Conservation (phyloP, 2,113 vertebrate species). For the Nesogale talazaci region DNA sequence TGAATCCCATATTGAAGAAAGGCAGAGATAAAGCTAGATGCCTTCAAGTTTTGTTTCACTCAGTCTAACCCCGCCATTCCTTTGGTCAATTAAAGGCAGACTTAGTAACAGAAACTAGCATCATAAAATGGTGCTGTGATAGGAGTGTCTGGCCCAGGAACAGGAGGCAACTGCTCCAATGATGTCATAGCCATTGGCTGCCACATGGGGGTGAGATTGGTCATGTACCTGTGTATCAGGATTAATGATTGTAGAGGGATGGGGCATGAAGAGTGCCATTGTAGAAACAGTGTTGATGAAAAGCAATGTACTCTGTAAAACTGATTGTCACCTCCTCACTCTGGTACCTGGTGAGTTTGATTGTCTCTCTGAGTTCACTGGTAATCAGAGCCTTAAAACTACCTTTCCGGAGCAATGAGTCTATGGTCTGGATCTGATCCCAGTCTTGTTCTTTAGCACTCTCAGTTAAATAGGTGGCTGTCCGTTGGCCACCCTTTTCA, state of each 20-base stretch:
- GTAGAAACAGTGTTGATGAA: slow-evolving; percentile 90
- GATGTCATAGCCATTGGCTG: slow-evolving; percentile 91
- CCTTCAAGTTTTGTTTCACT: slow-evolving; percentile 86
- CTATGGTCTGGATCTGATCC: slow-evolving; percentile 94
- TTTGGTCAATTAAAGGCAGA: slow-evolving; percentile 88
- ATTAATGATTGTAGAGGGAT: slow-evolving; percentile 93
- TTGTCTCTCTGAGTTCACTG: slow-evolving; percentile 92
- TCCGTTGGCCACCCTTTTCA: no score
- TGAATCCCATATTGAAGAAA: slow-evolving; percentile 85
- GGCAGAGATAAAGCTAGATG: slow-evolving; percentile 90
- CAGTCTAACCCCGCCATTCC: slow-evolving; percentile 77
- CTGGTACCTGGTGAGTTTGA: slow-evolving; percentile 92
- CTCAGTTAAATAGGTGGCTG: no score
- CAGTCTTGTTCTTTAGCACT: no score
- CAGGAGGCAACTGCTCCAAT: slow-evolving; percentile 86
- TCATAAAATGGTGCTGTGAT: slow-evolving; percentile 83
- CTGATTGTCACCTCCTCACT: slow-evolving; percentile 94
- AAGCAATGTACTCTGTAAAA: slow-evolving; percentile 91
- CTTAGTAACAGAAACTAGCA: slow-evolving; percentile 92
- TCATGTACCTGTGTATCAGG: slow-evolving; percentile 92
- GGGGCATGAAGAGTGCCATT: slow-evolving; percentile 92
- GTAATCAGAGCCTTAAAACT: slow-evolving; percentile 92
- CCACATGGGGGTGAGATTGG: slow-evolving; percentile 89
- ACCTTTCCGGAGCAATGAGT: slow-evolving; percentile 93
- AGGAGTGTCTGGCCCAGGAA: slow-evolving; percentile 84